phyloP scores from a whole-genome alignment of 35 echinoderm and acorn worm species.

The Amphiura filiformis region DNA sequence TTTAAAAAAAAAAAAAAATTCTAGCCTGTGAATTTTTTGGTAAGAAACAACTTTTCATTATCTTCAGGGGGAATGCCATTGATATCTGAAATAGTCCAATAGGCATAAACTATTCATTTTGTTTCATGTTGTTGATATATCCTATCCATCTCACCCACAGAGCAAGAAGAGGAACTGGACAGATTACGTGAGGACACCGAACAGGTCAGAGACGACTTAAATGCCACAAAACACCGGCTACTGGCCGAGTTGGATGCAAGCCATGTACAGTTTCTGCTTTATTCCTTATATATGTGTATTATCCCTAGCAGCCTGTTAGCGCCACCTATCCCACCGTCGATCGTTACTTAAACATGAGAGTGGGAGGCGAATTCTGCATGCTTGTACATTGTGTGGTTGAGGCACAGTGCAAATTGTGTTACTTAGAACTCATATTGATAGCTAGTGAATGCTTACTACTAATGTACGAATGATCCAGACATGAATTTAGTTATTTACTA shows the following conservation, averaged over 20 bases:
- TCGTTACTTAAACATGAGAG: background rate
- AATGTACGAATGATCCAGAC: too few relatives aligned
- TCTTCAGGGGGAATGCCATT: too few relatives aligned
- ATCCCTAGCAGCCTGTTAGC: background rate
- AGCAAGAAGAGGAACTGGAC: constrained; percentile 61
- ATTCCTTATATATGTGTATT: background rate
- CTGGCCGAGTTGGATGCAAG: constrained; percentile 76
- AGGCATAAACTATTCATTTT: too few relatives aligned
- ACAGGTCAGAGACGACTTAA: constrained; percentile 80
- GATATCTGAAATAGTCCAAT: too few relatives aligned
- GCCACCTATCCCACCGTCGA: background rate
- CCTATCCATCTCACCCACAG: constrained; percentile 42
- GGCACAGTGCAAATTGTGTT: too few relatives aligned
- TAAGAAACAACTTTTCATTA: too few relatives aligned
- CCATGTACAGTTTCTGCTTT: constrained; percentile 78
- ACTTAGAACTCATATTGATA: too few relatives aligned
- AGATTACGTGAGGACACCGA: constrained; percentile 39
- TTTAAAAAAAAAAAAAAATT: too few relatives aligned
- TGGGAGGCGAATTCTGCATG: background rate
- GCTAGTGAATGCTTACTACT: too few relatives aligned
- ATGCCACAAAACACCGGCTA: constrained; percentile 80
- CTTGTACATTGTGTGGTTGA: background rate
- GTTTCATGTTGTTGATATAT: too few relatives aligned
- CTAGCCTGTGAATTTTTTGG: too few relatives aligned
- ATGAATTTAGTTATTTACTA: too few relatives aligned